Evolutionary conservation across 2,113 vertebrate species (phyloP), one percentile per base, ranked within the genome.

Genomic region (Cyanistes caeruleus): DNA sequence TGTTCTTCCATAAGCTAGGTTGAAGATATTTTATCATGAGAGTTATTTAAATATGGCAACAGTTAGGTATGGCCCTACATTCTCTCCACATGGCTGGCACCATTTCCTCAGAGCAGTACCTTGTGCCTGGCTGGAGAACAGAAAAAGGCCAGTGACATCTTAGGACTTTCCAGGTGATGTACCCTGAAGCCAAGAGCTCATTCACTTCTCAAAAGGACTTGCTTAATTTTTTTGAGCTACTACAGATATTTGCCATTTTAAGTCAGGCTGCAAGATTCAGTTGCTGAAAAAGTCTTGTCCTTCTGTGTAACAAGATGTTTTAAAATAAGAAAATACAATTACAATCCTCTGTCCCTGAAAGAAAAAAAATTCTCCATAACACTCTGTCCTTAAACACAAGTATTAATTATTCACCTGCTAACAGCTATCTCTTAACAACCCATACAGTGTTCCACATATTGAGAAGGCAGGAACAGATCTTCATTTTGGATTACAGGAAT

Each of bases 101-200:
- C 24, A 4, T 41, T 35, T 84, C 52, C 33, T 77, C 68, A 59
- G 48, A 67, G 15, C 10, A 21, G 24, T 3, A 58, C 10, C 60
- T 51, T 16, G 21, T 17, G 78, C 48, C 76, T 27, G 37, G n/a
- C 33, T 62, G 64, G 67, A 87, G 41, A 48, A 65, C 3, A 82
- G 64, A 58, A 49, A 63, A 63, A 24, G 30, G 7, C 2, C 21
- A 43, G 48, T 4, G 24, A 56, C 43, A 35, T 16, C 25, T 55
- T 15, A 11, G 52, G 52, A 55, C 41, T 63, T 39, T 46, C 12
- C 41, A 53, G 60, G 41, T 39, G 49, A 84, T 59, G 69, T 69
- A 59, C 9, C 16, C 18, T 35, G 59, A 23, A 44, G 37, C 4
- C 0, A 0, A 56, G 37, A 31, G 37, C 7, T 55, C 4, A 1